Evolutionary conservation across 2,113 vertebrate species (phyloP).

Genomic region (Scolopax mira): DNA sequence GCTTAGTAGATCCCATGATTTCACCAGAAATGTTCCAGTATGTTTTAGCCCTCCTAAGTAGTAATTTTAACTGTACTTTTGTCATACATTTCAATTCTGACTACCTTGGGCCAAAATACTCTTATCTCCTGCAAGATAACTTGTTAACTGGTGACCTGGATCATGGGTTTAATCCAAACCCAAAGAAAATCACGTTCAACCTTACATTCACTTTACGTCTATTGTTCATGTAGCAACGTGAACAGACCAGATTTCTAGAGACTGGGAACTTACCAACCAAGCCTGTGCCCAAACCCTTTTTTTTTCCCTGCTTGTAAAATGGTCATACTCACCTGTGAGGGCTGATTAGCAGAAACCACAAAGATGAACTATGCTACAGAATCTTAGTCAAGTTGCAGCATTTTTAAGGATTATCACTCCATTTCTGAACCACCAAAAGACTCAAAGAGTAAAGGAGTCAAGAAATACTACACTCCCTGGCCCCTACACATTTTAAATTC

Average conservation of each 20-base stretch:
- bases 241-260: constrained; percentile 27
- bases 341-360: constrained; percentile 15
- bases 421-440: background rate
- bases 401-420: background rate
- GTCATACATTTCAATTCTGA: background rate
- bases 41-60: background rate
- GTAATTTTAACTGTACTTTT: background rate
- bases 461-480: background rate
- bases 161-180: constrained; percentile 31
- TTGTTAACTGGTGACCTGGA: constrained; percentile 34
- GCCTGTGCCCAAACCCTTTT: background rate
- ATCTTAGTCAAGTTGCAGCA: constrained; percentile 6
- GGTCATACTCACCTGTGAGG: background rate
- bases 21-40: background rate
- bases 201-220: background rate
- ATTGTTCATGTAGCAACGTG: constrained; percentile 3
- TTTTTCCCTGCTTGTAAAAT: background rate
- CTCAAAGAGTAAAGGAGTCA: background rate
- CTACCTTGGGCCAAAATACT: background rate
- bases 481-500: background rate
- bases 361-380: background rate
- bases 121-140: background rate
- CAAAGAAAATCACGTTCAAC: constrained; percentile 18
- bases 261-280: constrained; percentile 10
- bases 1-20: background rate